Evolutionary conservation across 1,140 invertebrate genomes (phyloP), one percentile per base, ranked within the genome.

Genomic region (Asobara japonica): DNA sequence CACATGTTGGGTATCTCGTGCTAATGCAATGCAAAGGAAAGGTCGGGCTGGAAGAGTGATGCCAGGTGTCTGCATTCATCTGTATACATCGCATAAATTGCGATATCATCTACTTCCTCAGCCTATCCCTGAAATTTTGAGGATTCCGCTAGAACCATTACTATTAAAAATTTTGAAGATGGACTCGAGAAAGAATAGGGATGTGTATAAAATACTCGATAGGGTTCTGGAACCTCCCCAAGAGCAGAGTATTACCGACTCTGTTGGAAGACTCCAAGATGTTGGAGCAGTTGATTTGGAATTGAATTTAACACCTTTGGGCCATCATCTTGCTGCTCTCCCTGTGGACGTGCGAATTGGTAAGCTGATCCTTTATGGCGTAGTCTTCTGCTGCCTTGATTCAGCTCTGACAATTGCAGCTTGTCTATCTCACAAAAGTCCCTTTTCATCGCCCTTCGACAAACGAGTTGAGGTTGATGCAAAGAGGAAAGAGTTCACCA

Each of bases 361-460:
- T 16, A 96, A 97, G 87, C 89, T 98, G 79, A 93, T 98, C 86
- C 82, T 98, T 0, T 96, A 95, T 78, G 95, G 96, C 0, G 92
- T 96, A 18, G 95, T 98, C 65, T 94, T 99, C 77, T 95, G 95
- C 78, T 98, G 97, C 84, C 89, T 99, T 3, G 96, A 98, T 87
- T 97, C 97, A 1, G 92, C 97, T 0, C 87, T 99, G 0, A 98
- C 96, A 7, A 96, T 99, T 80, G 96, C 96, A 0, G 95, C 96
- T 38, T 93, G 92, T 81, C 86, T 99, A 4, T 94, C 95, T 71
- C 92, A 96, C 81, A 95, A 95, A 83, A 94, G 91, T 77, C 94
- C 95, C 0, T 96, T 96, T 82, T 87, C 92, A 0, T 89, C 92
- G 33, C 94, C 95, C 0, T 91, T 95, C 79, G 93, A 91, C 22